Base-by-base conservation (phyloP, 2,888 invertebrate species). In the Lepidocyrtoides sp. region DNA sequence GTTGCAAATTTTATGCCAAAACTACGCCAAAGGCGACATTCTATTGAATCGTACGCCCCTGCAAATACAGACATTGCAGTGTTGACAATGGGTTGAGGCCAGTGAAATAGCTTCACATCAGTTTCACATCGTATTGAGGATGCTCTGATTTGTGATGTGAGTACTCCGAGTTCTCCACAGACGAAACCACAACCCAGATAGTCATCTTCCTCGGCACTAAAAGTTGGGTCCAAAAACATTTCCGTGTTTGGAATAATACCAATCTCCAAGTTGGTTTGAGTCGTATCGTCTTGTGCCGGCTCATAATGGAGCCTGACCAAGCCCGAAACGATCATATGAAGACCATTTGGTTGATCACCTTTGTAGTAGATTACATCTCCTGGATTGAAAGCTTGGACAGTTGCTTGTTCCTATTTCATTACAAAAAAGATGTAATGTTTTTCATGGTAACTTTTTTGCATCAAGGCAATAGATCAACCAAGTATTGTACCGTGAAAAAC, bases 151-250 rank as follows among this genome's bases (percentile, higher is more conserved):
- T 96, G 95, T 41, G 95, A 96, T 0, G 96, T 96, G 20, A 97
- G 94, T 0, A 96, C 95, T 90, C 96, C 96, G 32, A 96, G 95
- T 51, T 97, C 96, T 0, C 97, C 97, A 20, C 97, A 95, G 10
- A 96, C 96, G 77, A 96, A 96, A 0, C 97, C 97, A 0, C 96
- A 96, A 0, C 96, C 96, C 29, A 97, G 95, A 93, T 96, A 96
- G 92, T 97, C 96, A 82, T 95, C 95, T 36, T 95, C 95, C 0
- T 95, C 95, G 2, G 96, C 95, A 0, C 95, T 94, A 92, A 96
- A 96, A 93, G 96, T 95, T 7, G 96, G 93, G 60, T 96, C 96
- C 0, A 96, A 95, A 8, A 96, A 94, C 93, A 96, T 96, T 93
- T 96, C 96, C 69, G 96, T 96, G 93, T 96, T 96, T 0, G 96